phyloP scores from a whole-genome alignment of 2,113 vertebrate species.

The chimpanzee (Pan troglodytes) region NHGRI_mPanTro3-v2.1_pri NC_072409.2:65920001-65920500 shows the following conservation, averaged over 20 bases:
- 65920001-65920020: not conserved
- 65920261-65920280: not conserved
- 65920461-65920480: not conserved
- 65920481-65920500: not conserved
- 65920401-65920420: not conserved
- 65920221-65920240: not conserved
- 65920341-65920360: not conserved
- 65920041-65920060: not conserved
- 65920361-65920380: not conserved
- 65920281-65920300: not conserved
- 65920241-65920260: not conserved
- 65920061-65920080: not conserved
- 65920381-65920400: not conserved
- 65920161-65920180: not conserved
- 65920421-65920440: not conserved
- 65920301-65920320: rapidly evolving
- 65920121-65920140: not conserved
- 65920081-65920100: not conserved
- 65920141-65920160: slow-evolving; percentile 39
- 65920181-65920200: not conserved
- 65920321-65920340: not conserved
- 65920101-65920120: not conserved
- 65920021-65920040: not conserved
- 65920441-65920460: not conserved
- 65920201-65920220: not conserved